Base-by-base conservation (phyloP, 2,113 vertebrate species). In the Scalopus aquaticus region DNA sequence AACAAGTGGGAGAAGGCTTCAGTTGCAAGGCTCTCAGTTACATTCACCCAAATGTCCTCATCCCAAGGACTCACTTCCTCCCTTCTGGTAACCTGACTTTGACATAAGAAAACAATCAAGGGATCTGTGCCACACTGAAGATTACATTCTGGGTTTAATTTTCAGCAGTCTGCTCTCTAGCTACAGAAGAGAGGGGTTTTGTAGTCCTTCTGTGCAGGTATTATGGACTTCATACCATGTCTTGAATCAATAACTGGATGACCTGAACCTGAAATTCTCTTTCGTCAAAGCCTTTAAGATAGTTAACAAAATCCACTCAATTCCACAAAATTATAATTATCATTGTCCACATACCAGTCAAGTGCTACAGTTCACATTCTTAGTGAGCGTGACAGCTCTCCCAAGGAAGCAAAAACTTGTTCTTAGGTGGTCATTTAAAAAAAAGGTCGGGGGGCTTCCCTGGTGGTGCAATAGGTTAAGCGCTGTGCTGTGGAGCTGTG, bases 231-330 rank as follows among this genome's bases (percentile, higher is more conserved):
- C 46, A 60, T 67, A 89, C 46, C 37, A 35, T 35, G 12, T 42
- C 73, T 69, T 77, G 20, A 81, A 44, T 73, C 80, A 30, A 54
- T 46, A 64, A 15, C 30, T 93, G 60, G 70, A 30, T 85, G 35
- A 72, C 44, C 32, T 72, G 60, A 80, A 2, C 73, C 72, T 88
- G 9, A 54, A 91, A 70, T 62, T 77, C 37, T 77, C 37, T 79
- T 70, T 91, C 26, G 69, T 89, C 26, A 9, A 78, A 64, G n/a
- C 1, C 11, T 91, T 90, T 67, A 83, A 62, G 3, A 73, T 77
- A 51, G 13, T 17, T 51, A 56, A 56, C 56, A 88, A 95, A 95
- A 70, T n/a, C 54, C 44, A 95, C 39, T 16, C 54, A 85, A 93
- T 58, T 65, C 39, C 19, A 76, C 2, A 0, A 84, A 89, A 65